These are phyloP conservation scores for Nasonia oneida DNA, from an alignment of 2,888 invertebrate genomes.

Conservation along the genomic window DNA sequence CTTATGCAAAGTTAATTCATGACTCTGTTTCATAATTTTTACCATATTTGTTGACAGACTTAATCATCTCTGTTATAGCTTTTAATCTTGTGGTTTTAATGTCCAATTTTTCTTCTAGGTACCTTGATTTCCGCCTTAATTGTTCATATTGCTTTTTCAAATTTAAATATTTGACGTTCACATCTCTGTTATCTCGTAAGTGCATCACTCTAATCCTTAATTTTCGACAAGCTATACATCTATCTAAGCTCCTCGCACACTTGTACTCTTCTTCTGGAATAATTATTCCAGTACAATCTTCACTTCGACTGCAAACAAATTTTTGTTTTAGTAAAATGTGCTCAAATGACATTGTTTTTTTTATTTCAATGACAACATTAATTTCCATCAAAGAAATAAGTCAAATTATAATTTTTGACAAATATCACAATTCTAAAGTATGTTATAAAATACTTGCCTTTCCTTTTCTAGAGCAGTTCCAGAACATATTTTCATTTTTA, in stretches of 20 bases:
- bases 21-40: background rate
- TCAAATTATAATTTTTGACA: slow-evolving; percentile 17
- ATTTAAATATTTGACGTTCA: slow-evolving; percentile 9
- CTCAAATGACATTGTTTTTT: background rate
- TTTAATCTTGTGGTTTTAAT: slow-evolving; percentile 29
- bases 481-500: slow-evolving; percentile 39
- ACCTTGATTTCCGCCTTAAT: slow-evolving; percentile 17
- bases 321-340: slow-evolving; percentile 6
- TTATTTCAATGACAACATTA: background rate
- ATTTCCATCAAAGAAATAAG: background rate
- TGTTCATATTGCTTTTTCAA: slow-evolving; percentile 21
- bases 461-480: slow-evolving; percentile 16
- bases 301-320: slow-evolving; percentile 32
- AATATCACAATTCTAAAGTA: background rate
- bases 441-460: slow-evolving; percentile 1
- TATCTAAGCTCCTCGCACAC: background rate
- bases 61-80: slow-evolving; percentile 43
- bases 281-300: slow-evolving; percentile 36
- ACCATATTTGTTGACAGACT: slow-evolving; percentile 25
- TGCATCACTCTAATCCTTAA: background rate
- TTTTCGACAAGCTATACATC: slow-evolving; percentile 35
- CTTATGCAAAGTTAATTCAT: background rate
- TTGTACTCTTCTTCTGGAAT: slow-evolving; percentile 21
- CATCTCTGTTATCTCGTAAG: background rate
- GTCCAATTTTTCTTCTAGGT: slow-evolving; percentile 28